phyloP scores from a whole-genome alignment of 2,888 invertebrate genomes.

The Nyleta sp. region DNA sequence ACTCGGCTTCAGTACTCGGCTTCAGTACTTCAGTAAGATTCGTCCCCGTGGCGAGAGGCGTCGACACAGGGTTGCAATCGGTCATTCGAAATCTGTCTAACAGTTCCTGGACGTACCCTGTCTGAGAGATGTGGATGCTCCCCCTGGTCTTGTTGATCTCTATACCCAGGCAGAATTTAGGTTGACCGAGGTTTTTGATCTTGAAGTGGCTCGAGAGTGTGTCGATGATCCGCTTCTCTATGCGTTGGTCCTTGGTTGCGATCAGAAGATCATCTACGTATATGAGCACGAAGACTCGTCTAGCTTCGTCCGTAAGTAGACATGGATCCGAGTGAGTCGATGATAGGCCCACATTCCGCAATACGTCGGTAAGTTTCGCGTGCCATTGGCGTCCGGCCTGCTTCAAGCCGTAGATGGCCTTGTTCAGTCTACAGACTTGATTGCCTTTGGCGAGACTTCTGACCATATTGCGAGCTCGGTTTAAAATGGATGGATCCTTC shows the following conservation, averaged over 20 bases:
- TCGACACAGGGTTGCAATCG: too few species aligned
- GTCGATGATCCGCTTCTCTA: background rate
- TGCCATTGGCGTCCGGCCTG: slow-evolving; percentile 15
- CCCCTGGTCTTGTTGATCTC: slow-evolving; percentile 47
- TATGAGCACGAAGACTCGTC: background rate
- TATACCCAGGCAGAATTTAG: slow-evolving; percentile 66
- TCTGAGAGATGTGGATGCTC: slow-evolving; percentile 8
- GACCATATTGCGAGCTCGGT: background rate
- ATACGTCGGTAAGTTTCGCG: too few species aligned
- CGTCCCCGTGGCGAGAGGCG: too few species aligned
- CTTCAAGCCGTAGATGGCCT: slow-evolving; percentile 4
- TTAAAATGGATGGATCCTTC: background rate
- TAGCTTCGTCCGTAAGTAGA: too few species aligned
- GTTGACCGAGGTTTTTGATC: slow-evolving; percentile 64
- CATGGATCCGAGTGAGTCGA: too few species aligned
- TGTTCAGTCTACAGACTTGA: slow-evolving; percentile 9
- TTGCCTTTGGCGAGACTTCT: background rate
- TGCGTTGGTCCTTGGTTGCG: slow-evolving; percentile 7
- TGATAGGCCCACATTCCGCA: too few species aligned
- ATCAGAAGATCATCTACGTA: slow-evolving; percentile 27
- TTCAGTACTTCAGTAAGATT: slow-evolving; percentile 31
- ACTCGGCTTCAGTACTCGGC: slow-evolving; percentile 49
- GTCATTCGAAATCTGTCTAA: background rate
- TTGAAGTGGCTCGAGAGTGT: background rate
- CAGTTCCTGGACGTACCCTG: background rate